Percentiles rank a stretch among this genome's conserved stretches.
These are phyloP conservation scores for Lumbricus terrestris DNA, from an alignment of 2,888 invertebrate species.

Conservation along the genomic window DNA sequence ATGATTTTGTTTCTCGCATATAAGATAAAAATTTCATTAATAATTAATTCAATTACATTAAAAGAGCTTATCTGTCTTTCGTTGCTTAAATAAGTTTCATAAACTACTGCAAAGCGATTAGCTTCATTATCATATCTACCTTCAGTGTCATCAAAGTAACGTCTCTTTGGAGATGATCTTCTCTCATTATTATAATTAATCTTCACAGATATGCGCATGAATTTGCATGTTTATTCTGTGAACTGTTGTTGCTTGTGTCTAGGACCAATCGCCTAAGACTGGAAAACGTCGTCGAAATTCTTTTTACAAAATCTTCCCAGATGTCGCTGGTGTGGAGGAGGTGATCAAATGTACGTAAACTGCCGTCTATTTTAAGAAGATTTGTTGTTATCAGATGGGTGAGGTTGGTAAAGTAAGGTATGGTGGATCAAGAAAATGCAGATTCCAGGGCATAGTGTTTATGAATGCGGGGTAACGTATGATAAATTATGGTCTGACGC, in stretches of 20 bases:
- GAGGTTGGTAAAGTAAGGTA: not conserved
- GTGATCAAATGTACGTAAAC: not conserved
- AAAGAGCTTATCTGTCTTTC: not conserved
- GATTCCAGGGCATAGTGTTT: not conserved
- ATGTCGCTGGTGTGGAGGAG: constrained; percentile 9
- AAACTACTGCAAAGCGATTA: not conserved
- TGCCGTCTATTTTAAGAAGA: not conserved
- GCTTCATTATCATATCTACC: not conserved
- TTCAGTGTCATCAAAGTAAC: not conserved
- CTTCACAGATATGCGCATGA: not conserved
- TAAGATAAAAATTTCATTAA: not conserved
- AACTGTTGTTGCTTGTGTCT: not conserved
- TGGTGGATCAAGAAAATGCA: not conserved
- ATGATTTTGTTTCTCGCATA: not conserved
- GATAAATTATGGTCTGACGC: too few species aligned
- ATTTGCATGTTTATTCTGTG: not conserved
- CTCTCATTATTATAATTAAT: not conserved
- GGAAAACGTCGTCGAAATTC: not conserved
- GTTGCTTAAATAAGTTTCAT: not conserved
- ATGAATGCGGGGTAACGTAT: not conserved
- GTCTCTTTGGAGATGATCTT: not conserved
- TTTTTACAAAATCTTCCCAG: constrained; percentile 13
- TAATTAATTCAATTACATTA: not conserved
- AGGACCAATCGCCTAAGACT: not conserved
- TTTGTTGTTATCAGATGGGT: not conserved